A percentile compares a stretch with the other conserved stretches of the same genome.
Evolutionary conservation across 1,140 invertebrate genomes (phyloP).

Genomic region (Bombyx mori): ASM3026992v2 NC_085118.1:12368001-12368500

Average conservation of each 20-base stretch:
- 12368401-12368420: slow-evolving; percentile 42
- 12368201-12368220: slow-evolving; percentile 65
- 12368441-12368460: too few species aligned
- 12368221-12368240: slow-evolving; percentile 39
- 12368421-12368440: too few species aligned
- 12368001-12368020: too few species aligned
- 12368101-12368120: too few species aligned
- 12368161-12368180: slow-evolving; percentile 32
- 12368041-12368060: too few species aligned
- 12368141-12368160: slow-evolving; percentile 5
- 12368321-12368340: slow-evolving; percentile 60
- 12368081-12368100: too few species aligned
- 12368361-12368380: slow-evolving; percentile 46
- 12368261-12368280: slow-evolving; percentile 45
- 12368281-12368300: slow-evolving; percentile 57
- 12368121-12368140: too few species aligned
- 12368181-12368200: slow-evolving; percentile 51
- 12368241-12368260: slow-evolving; percentile 61
- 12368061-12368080: too few species aligned
- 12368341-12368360: slow-evolving; percentile 52
- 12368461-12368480: too few species aligned
- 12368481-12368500: too few species aligned
- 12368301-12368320: slow-evolving; percentile 37
- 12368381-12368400: slow-evolving; percentile 51
- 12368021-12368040: too few species aligned